phyloP scores from a whole-genome alignment of 2,113 vertebrate genomes.

The Zosterops japonicus region DNA sequence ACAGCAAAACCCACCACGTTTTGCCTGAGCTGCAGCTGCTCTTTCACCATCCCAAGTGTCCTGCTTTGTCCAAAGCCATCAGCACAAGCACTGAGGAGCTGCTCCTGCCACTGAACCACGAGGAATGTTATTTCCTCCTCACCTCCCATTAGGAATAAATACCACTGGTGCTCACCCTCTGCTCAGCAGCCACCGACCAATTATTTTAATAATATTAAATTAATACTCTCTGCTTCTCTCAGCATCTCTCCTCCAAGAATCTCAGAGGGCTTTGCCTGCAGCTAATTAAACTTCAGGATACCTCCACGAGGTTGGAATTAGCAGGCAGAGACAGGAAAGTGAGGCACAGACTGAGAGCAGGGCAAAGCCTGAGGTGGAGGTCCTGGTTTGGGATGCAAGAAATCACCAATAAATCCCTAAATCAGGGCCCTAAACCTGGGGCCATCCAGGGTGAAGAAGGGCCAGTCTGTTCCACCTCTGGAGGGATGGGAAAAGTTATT shows the following conservation, averaged over 20 bases:
- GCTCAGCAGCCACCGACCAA: slow-evolving; percentile 7
- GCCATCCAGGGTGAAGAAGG: not conserved
- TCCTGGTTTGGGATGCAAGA: not conserved
- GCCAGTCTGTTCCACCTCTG: not conserved
- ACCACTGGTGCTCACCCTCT: not conserved
- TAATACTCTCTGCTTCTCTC: not conserved
- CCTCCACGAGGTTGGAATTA: not conserved
- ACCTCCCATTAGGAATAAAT: not conserved
- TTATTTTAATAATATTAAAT: slow-evolving; percentile 47
- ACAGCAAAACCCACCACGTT: rapidly evolving
- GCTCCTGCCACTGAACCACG: not conserved
- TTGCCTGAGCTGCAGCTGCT: not conserved
- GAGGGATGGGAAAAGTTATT: not conserved
- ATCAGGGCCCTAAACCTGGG: not conserved
- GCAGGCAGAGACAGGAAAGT: not conserved
- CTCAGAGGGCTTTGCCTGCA: slow-evolving; percentile 40
- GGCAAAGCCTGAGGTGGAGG: not conserved
- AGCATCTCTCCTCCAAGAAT: not conserved
- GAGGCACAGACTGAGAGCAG: not conserved
- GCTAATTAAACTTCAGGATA: slow-evolving; percentile 37
- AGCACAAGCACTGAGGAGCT: not conserved
- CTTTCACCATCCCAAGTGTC: not conserved
- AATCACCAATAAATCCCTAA: not conserved
- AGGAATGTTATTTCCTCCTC: slow-evolving; percentile 10
- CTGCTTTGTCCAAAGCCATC: not conserved